Base-by-base conservation (phyloP, 1,140 invertebrate genomes). In the Babylonia areolata region DNA sequence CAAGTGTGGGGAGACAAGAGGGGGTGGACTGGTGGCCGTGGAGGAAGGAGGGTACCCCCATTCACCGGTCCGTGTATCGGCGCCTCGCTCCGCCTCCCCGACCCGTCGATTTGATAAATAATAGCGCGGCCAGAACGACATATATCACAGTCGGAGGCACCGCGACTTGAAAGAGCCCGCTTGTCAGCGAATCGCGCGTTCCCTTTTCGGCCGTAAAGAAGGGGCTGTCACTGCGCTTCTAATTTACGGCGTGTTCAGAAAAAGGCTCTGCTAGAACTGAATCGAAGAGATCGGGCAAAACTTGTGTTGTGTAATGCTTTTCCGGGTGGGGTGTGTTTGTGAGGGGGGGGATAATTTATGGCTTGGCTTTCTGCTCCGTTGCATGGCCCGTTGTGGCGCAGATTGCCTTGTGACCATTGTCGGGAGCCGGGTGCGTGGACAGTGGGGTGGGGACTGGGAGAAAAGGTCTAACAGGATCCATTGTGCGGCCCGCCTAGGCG, bases 151-250 rank as follows among this genome's bases (percentile, higher is more conserved):
- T 64, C 58, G 58, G 58, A 64, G 58, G 15, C 58, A 23, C 15
- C 28, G 15, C 28, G 58, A 64, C 58, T 64, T 64, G 58, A 64
- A 64, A 64, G 58, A 64, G 58, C 17, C 20, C 58, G 58, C 58
- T 64, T 64, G 58, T 64, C 58, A 64, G 58, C 58, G 28, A 64
- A 64, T 64, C 58, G 58, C 58, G 28, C 58, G 58, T 23, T 64
- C 58, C 58, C 58, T 64, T 64, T 64, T 64, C 28, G 15, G 58
- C 58, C 58, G 58, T 64, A 64, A 64, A 64, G 58, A 64, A 64
- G 58, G 58, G 58, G 58, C 58, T 64, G 58, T 64, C 58, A 64
- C 58, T n/a, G 20, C 58, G 58, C 58, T 64, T 64, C 58, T 64
- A 64, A 64, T 64, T 64, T 64, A 64, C 58, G 58, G 58, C 58